phyloP scores from a whole-genome alignment of 1,140 invertebrate genomes.

The Leptoteleia sp. region DNA sequence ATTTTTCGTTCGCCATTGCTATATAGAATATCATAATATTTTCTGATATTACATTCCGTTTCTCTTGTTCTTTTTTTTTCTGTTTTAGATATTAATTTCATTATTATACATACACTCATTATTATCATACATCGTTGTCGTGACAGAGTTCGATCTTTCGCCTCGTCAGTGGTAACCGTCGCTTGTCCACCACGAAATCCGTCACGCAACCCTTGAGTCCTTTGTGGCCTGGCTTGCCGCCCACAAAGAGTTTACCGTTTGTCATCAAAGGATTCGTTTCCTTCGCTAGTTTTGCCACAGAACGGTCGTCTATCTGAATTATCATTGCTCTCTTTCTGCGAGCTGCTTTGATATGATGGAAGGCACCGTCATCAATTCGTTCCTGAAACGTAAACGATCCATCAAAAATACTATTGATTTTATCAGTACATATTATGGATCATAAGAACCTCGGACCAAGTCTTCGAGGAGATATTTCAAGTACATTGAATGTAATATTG shows the following conservation, averaged over 20 bases:
- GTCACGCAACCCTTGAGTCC: constrained; percentile 85
- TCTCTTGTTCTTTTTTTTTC: constrained; percentile 28
- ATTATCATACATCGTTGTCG: constrained; percentile 81
- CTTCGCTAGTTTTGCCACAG: constrained; percentile 70
- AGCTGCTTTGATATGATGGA: constrained; percentile 76
- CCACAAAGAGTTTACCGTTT: constrained; percentile 79
- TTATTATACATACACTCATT: no score
- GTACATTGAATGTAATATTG: no score
- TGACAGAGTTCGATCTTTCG: constrained; percentile 80
- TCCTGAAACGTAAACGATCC: constrained; percentile 75
- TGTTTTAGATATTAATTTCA: no score
- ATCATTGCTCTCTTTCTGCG: constrained; percentile 80
- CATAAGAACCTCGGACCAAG: no score
- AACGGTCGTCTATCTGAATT: constrained; percentile 83
- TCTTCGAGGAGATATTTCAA: no score
- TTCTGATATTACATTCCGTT: neutral
- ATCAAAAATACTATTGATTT: no score
- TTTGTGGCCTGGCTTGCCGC: constrained; percentile 82
- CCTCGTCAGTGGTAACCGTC: constrained; percentile 77
- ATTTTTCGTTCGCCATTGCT: no score
- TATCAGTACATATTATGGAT: no score
- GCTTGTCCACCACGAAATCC: constrained; percentile 82
- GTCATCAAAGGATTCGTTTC: constrained; percentile 75
- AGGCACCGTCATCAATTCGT: constrained; percentile 79
- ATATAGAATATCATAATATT: neutral